Base-by-base conservation (phyloP, 2,113 vertebrate species). In the Desmodus rotundus region DNA sequence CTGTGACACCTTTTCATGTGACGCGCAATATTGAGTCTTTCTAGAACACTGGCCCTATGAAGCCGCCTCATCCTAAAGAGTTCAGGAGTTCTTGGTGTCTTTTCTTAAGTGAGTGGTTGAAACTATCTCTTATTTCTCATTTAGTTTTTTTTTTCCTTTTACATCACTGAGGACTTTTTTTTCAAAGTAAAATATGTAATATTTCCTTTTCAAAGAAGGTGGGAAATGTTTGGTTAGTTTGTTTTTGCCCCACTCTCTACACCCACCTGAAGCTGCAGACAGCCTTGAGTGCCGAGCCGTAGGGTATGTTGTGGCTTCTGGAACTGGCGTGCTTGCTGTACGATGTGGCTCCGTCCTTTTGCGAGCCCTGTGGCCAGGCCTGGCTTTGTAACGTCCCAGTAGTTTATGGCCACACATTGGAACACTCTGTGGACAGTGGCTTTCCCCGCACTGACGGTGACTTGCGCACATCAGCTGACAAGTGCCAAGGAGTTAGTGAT, bases 261-360 rank as follows among this genome's bases (percentile, higher is more conserved):
- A 8, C 33, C 26, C 9, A 47, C 38, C 28, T 22, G 33, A 73
- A 86, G 17, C 16, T 45, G 26, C 74, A 20, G 26, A 36, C 36
- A n/a, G 36, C 17, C 47, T 61, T 81, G 63, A 43, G 1, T n/a
- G 47, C 36, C 63, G 56, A 70, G 63, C 52, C 20, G 6, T 0
- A 0, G 28, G 0, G 0, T 31, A 0, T 24, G 2, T 76, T 87
- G 45, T 1, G 0, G 36, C 50, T 63, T 87, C 68, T 83, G 47
- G 38, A 74, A 38, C 43, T 5, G 43, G 17, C 24, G 38, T 89
- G 72, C 38, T 88, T 89, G 72, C 38, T 88, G 58, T 58, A 47
- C 8, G 10, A 0, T 4, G 15, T 67, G 67, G 41, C 58, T 19
- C 36, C 50, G 2, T 20, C 22, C 19, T 58, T 70, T 52, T 26